Evolutionary conservation across 2,797 vertebrate species (phyloP).

Genomic region (Acestrorhynchus altus): DNA sequence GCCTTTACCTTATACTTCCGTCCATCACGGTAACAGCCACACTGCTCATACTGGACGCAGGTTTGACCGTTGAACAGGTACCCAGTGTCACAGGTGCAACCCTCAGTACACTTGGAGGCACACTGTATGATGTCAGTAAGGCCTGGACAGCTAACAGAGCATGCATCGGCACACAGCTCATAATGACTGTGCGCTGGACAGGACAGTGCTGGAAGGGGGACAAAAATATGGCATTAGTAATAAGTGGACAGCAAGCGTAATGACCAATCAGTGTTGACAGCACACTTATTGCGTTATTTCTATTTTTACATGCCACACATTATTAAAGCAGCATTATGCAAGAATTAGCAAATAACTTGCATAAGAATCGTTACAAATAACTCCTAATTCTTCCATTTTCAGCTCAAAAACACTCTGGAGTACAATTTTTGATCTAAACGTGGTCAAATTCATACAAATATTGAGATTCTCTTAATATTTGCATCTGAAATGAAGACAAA

Average conservation of each 20-base stretch:
- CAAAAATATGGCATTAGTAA: background rate
- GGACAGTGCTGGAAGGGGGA: conserved; percentile 71
- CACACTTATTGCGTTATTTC: no score
- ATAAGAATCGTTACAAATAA: no score
- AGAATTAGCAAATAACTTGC: no score
- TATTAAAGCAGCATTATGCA: no score
- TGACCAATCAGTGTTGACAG: background rate
- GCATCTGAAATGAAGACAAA: no score
- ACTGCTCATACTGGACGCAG: conserved; percentile 76
- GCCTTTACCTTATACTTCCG: conserved; percentile 76
- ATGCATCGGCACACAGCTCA: conserved; percentile 75
- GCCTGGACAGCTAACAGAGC: conserved; percentile 74
- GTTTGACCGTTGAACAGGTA: conserved; percentile 77
- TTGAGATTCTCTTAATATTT: no score
- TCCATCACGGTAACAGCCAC: conserved; percentile 82
- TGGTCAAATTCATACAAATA: no score
- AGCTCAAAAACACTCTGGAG: no score
- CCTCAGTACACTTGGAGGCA: conserved; percentile 74
- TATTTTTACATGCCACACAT: no score
- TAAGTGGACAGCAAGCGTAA: background rate
- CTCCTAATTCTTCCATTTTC: no score
- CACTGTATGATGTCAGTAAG: conserved; percentile 68
- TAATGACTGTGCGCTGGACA: conserved; percentile 84
- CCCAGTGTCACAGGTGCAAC: conserved; percentile 81
- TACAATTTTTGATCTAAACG: no score